Conservation (phyloP, 2,113 vertebrate genomes). For the Pongo pygmaeus region DNA sequence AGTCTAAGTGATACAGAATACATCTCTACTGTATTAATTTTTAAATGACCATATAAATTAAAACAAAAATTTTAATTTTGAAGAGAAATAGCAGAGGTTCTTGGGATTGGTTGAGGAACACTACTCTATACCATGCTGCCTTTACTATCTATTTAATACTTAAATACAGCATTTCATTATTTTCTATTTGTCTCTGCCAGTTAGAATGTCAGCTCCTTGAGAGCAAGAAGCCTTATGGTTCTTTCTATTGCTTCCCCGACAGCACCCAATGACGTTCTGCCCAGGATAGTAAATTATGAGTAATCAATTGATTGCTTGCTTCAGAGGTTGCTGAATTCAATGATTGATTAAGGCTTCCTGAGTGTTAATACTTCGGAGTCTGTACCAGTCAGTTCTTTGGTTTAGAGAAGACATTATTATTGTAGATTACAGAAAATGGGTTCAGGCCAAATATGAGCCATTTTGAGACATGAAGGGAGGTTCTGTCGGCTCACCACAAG, state of each 20-base stretch:
- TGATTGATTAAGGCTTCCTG: background rate
- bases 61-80: background rate
- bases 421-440: background rate
- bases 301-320: background rate
- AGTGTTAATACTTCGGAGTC: background rate
- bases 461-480: background rate
- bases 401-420: background rate
- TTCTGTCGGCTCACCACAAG: background rate
- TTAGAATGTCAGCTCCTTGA: background rate
- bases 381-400: background rate
- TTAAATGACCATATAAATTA: background rate
- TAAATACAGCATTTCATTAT: background rate
- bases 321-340: background rate
- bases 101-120: background rate
- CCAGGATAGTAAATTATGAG: background rate
- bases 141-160: background rate
- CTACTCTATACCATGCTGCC: background rate
- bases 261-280: background rate
- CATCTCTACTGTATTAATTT: background rate
- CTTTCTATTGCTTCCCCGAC: background rate
- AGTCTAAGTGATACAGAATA: background rate
- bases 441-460: background rate
- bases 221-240: background rate
- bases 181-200: background rate
- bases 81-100: constrained; percentile 6